A percentile compares a stretch with the other conserved stretches of the same genome.
Evolutionary conservation across 1,140 invertebrate genomes (phyloP).

Genomic region (Solen grandis): DNA sequence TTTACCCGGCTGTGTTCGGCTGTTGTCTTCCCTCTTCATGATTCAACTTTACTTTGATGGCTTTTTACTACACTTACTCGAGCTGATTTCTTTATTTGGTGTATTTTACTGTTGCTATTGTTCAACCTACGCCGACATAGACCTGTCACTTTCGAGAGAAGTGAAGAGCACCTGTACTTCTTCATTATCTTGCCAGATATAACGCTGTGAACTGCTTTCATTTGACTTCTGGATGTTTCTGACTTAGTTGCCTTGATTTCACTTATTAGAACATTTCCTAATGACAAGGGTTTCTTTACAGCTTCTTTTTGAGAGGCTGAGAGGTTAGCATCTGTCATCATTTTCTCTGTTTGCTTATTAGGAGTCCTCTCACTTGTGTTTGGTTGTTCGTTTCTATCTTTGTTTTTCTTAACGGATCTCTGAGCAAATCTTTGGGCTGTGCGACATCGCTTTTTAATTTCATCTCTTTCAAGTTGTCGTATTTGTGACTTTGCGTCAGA

Average conservation of each 20-base stretch:
- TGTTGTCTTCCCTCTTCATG: slow-evolving; percentile 50
- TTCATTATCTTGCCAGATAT: slow-evolving; percentile 45
- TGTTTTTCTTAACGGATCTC: neutral
- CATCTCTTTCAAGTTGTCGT: slow-evolving; percentile 11
- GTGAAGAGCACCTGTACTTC: slow-evolving; percentile 16
- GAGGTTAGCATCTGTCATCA: neutral
- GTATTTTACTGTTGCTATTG: neutral
- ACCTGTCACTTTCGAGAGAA: slow-evolving; percentile 16
- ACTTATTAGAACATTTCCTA: neutral
- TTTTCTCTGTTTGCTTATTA: neutral
- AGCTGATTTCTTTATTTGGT: neutral
- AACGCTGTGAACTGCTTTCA: slow-evolving; percentile 28
- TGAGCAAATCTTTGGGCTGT: slow-evolving; percentile 11
- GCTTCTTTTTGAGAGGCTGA: neutral
- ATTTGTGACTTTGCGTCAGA: neutral
- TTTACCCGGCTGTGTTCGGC: slow-evolving; percentile 35
- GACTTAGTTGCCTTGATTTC: slow-evolving; percentile 14
- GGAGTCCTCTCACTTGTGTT: neutral
- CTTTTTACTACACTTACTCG: slow-evolving; percentile 16
- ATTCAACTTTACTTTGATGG: neutral
- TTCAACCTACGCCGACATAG: slow-evolving; percentile 26
- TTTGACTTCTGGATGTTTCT: neutral
- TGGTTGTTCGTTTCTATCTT: neutral
- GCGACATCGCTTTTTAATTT: neutral
- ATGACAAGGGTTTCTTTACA: neutral